Evolutionary conservation across 37 sponge, comb jelly and placozoan genomes (phyloP).

Genomic region (Amphimedon queenslandica): DNA sequence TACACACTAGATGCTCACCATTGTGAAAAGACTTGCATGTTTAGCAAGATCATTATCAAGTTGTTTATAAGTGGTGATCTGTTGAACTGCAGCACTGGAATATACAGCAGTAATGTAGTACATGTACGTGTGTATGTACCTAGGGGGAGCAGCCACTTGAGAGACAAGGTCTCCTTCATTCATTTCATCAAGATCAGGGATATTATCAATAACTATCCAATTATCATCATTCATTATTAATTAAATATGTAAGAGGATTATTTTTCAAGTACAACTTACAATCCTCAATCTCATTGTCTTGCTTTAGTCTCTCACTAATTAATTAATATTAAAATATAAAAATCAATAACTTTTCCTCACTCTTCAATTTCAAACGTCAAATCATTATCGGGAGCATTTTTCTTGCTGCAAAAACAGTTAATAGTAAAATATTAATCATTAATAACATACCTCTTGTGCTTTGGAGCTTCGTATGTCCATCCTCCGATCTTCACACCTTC

Average conservation of each 20-base stretch:
- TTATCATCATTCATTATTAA: too few relatives aligned
- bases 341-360: too few relatives aligned
- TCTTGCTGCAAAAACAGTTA: too few relatives aligned
- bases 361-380: too few relatives aligned
- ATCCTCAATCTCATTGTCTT: conserved; percentile 14
- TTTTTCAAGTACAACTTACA: conserved; percentile 1
- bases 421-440: too few relatives aligned
- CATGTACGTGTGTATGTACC: conserved; percentile 4
- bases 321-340: too few relatives aligned
- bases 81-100: conserved; percentile 34
- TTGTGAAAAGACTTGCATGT: conserved; percentile 57
- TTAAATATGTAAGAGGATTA: background rate
- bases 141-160: conserved; percentile 66
- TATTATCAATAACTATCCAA: conserved; percentile 39
- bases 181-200: conserved; percentile 78
- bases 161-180: conserved; percentile 51
- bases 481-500: too few relatives aligned
- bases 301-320: conserved; percentile 14
- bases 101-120: background rate
- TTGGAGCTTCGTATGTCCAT: too few relatives aligned
- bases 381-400: too few relatives aligned
- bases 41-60: conserved; percentile 56
- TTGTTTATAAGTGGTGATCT: conserved; percentile 74
- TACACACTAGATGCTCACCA: too few relatives aligned
- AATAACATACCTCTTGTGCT: too few relatives aligned